Conservation (phyloP, 23 tunicate genomes). For the Clavelina lepadiformis region DNA sequence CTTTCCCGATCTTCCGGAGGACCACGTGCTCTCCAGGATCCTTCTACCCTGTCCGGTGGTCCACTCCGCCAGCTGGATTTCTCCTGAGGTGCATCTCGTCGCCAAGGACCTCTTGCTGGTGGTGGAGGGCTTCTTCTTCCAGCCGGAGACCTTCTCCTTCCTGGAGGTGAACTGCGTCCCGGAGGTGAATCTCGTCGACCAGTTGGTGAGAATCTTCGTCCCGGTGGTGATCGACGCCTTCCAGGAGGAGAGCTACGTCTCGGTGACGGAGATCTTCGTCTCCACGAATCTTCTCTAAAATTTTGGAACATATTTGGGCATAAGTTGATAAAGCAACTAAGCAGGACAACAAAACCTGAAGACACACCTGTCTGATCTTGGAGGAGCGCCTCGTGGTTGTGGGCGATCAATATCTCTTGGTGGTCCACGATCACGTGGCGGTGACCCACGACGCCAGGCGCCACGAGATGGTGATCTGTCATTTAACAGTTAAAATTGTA, state of each 20-base stretch:
- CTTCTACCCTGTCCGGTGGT: constrained; percentile 13
- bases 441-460: constrained; percentile 13
- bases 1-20: constrained; percentile 2
- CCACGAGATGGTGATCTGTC: constrained; percentile 24
- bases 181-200: constrained; percentile 79
- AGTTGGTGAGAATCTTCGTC: constrained; percentile 70
- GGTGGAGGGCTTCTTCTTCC: constrained; percentile 66
- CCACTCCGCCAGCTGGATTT: constrained; percentile 32
- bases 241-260: constrained; percentile 63
- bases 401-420: constrained; percentile 19
- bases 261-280: constrained; percentile 38
- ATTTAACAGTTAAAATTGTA: too few species aligned
- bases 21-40: constrained; percentile 20
- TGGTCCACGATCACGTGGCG: constrained; percentile 21
- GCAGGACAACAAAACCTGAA: too few species aligned
- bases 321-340: too few species aligned
- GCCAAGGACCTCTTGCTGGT: constrained; percentile 9
- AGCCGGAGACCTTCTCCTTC: constrained; percentile 61
- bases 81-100: constrained; percentile 22
- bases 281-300: too few species aligned
- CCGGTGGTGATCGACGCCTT: constrained; percentile 53
- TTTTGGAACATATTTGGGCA: too few species aligned
- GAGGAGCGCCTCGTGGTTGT: too few species aligned
- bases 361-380: too few species aligned
- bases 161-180: constrained; percentile 38